Conservation (phyloP, 2,797 vertebrate species). For the Squalus acanthias region DNA sequence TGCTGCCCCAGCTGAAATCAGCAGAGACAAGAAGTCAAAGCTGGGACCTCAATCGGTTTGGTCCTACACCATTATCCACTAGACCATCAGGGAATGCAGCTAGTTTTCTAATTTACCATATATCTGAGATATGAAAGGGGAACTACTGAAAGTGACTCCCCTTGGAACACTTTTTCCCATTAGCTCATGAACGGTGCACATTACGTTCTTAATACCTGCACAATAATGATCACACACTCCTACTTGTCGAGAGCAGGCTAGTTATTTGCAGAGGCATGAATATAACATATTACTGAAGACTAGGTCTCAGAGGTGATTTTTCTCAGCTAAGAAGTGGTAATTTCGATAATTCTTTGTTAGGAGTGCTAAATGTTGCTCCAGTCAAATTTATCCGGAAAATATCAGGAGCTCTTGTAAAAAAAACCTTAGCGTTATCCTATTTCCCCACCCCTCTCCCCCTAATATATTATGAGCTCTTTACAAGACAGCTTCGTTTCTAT, state of each 20-base stretch:
- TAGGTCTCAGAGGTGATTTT: neutral
- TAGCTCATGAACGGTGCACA: neutral
- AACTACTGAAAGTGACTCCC: neutral
- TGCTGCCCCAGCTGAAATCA: neutral
- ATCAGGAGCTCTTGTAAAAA: neutral
- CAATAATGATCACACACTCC: neutral
- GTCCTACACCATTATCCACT: neutral
- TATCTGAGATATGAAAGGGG: neutral
- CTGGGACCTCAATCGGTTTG: no score
- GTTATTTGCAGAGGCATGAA: constrained; percentile 7
- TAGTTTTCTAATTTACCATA: neutral
- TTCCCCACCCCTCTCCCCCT: neutral
- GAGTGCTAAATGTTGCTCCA: neutral
- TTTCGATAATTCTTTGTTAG: neutral
- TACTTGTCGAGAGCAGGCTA: neutral
- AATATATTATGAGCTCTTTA: neutral
- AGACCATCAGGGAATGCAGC: neutral
- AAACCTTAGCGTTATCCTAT: neutral
- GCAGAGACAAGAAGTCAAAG: neutral
- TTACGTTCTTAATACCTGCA: neutral
- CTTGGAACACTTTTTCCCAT: neutral
- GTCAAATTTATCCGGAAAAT: neutral
- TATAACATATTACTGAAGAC: neutral
- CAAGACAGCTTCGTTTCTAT: neutral
- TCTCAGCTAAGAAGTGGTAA: neutral